phyloP scores from a whole-genome alignment of 2,888 invertebrate species.

The Dicycla oo region DNA sequence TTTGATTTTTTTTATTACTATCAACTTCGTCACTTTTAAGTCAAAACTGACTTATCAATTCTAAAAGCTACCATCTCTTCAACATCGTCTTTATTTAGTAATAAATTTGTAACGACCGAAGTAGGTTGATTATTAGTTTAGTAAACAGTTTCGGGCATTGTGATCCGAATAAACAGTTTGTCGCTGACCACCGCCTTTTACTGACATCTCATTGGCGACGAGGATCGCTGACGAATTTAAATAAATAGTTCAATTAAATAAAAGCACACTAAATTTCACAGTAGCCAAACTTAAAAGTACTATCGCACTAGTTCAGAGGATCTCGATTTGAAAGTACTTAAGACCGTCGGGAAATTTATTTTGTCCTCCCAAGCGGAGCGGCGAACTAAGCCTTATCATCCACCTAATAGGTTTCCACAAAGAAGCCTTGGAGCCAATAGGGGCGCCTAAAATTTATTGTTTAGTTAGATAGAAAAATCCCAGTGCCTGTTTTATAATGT shows the following conservation, averaged over 20 bases:
- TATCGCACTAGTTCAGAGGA: conserved; percentile 51
- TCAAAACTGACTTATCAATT: not conserved
- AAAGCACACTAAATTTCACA: conserved; percentile 20
- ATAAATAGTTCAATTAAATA: conserved; percentile 24
- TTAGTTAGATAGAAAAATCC: conserved; percentile 52
- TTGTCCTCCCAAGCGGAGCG: conserved; percentile 62
- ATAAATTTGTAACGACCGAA: too few species aligned
- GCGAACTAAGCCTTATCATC: conserved; percentile 68
- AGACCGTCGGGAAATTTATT: conserved; percentile 70
- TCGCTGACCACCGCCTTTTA: too few species aligned
- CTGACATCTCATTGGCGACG: too few species aligned
- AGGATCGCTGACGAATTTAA: conserved; percentile 10
- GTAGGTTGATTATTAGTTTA: too few species aligned
- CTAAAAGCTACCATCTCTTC: not conserved
- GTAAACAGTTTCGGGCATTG: too few species aligned
- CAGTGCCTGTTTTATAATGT: conserved; percentile 35
- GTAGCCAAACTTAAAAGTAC: conserved; percentile 47
- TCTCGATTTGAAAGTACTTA: conserved; percentile 68
- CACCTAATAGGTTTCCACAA: conserved; percentile 68
- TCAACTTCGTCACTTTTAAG: not conserved
- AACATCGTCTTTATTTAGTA: not conserved
- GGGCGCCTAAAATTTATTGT: conserved; percentile 62
- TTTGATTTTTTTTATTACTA: not conserved
- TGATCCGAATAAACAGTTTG: too few species aligned
- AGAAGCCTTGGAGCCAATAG: conserved; percentile 61